Evolutionary conservation across 2,888 invertebrate genomes (phyloP).

Genomic region (Lampropteryx suffumata): DNA sequence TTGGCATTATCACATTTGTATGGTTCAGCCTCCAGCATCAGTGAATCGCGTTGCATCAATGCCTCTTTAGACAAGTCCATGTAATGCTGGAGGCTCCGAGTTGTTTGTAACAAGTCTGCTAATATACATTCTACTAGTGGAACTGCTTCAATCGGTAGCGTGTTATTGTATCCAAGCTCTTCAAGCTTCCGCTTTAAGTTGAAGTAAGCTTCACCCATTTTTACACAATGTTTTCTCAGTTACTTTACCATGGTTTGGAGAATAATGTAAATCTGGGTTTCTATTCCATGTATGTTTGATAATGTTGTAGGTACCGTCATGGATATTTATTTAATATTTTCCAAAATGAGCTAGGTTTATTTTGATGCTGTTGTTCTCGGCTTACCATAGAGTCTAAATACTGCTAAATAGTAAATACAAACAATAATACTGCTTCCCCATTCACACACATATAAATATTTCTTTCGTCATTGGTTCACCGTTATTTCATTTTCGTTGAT

Average conservation of each 20-base stretch:
- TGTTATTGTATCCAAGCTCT: conserved; percentile 91
- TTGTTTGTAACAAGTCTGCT: conserved; percentile 92
- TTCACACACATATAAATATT: too few species aligned
- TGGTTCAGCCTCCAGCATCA: conserved; percentile 88
- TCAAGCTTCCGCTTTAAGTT: conserved; percentile 87
- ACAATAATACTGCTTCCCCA: too few species aligned
- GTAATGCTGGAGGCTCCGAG: conserved; percentile 92
- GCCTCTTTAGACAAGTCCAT: conserved; percentile 89
- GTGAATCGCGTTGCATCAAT: conserved; percentile 86
- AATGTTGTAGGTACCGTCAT: not conserved
- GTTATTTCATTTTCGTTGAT: too few species aligned
- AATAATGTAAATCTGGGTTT: too few species aligned
- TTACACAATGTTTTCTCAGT: conserved; percentile 13
- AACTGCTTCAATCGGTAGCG: conserved; percentile 88
- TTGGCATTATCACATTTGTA: conserved; percentile 91
- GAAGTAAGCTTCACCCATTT: conserved; percentile 74
- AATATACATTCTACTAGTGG: conserved; percentile 91
- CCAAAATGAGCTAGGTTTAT: too few species aligned
- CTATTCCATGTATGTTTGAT: conserved; percentile 3
- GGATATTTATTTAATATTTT: too few species aligned
- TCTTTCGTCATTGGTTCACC: too few species aligned
- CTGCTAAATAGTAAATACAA: too few species aligned
- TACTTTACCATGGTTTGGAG: conserved; percentile 6
- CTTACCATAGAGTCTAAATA: too few species aligned
- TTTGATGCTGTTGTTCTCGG: too few species aligned